phyloP scores from a whole-genome alignment of 2,113 vertebrate species.

The Oryzias woworae region DNA sequence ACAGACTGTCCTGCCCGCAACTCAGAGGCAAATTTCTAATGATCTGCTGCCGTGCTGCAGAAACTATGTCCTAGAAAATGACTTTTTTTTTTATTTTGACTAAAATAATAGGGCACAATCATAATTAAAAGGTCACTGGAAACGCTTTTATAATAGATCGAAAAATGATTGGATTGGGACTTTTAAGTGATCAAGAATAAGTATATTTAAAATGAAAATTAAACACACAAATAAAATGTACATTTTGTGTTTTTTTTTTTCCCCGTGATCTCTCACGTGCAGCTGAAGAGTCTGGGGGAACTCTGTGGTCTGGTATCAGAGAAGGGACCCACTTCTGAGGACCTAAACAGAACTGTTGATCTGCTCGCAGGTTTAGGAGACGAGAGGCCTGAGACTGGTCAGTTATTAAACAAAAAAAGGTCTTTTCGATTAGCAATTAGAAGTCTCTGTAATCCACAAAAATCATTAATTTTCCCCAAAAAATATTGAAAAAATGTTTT shows the following conservation, averaged over 20 bases:
- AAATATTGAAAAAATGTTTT: not conserved
- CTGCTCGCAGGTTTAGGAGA: constrained; percentile 92
- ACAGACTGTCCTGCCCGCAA: too few relatives aligned
- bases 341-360: constrained; percentile 94
- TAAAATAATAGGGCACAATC: too few relatives aligned
- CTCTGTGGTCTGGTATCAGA: constrained; percentile 92
- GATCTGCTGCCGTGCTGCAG: too few relatives aligned
- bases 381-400: constrained; percentile 93
- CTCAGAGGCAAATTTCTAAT: too few relatives aligned
- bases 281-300: constrained; percentile 92
- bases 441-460: not conserved
- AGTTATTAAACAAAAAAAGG: not conserved
- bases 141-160: too few relatives aligned
- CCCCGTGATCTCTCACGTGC: not conserved
- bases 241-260: not conserved
- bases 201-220: too few relatives aligned
- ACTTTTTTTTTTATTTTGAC: too few relatives aligned
- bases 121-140: too few relatives aligned
- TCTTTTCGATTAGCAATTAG: not conserved
- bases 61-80: too few relatives aligned
- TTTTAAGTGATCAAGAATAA: too few relatives aligned
- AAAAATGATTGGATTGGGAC: too few relatives aligned
- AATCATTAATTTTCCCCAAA: not conserved
- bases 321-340: constrained; percentile 90
- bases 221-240: not conserved